phyloP scores from a whole-genome alignment of 2,888 invertebrate species.

The Cheilosia variabilis region DNA sequence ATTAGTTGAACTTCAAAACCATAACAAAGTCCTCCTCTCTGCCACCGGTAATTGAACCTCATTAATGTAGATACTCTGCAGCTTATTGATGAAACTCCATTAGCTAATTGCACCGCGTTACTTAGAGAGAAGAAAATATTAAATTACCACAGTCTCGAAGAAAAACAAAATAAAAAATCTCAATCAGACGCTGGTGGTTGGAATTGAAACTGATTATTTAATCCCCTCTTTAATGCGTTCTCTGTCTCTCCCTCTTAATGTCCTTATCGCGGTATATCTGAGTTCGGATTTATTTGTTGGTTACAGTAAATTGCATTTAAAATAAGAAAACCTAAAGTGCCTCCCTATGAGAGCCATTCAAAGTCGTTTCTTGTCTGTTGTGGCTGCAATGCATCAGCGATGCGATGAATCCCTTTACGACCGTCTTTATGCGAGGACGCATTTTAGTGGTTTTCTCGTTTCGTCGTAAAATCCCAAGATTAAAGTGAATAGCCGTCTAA shows the following conservation, averaged over 20 bases:
- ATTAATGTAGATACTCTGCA: not conserved
- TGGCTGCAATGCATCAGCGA: slow-evolving; percentile 12
- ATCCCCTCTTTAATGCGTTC: not conserved
- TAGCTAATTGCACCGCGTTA: slow-evolving; percentile 3
- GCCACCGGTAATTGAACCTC: not conserved
- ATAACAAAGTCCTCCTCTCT: not conserved
- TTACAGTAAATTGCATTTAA: not conserved
- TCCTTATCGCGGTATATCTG: not conserved
- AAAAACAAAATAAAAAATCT: not conserved
- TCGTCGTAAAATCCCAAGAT: not conserved
- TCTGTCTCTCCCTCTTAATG: not conserved
- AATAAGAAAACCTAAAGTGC: not conserved
- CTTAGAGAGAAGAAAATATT: not conserved
- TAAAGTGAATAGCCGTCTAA: not conserved
- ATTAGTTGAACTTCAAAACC: not conserved
- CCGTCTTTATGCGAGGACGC: slow-evolving; percentile 12
- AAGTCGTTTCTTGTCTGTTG: not conserved
- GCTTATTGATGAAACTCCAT: slow-evolving; percentile 15
- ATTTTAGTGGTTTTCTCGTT: not conserved
- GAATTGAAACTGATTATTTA: not conserved
- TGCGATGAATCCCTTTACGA: slow-evolving; percentile 26
- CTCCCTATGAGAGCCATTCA: not conserved
- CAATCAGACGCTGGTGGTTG: not conserved
- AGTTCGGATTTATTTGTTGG: slow-evolving; percentile 3
- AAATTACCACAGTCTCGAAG: not conserved